Conservation (phyloP, 2,797 vertebrate species). For the Onychomys torridus region DNA sequence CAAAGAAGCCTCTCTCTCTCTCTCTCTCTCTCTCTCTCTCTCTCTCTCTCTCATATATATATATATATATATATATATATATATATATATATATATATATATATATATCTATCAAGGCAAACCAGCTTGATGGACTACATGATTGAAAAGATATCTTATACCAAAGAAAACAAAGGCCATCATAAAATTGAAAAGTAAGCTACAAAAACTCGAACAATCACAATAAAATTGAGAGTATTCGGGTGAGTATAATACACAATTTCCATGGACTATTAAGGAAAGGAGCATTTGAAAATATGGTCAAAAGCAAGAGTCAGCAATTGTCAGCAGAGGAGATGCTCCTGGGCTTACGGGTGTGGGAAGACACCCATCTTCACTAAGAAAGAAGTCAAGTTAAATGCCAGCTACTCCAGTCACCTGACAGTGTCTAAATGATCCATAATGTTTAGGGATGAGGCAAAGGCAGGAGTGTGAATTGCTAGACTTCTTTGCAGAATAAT, state of each 20-base stretch:
- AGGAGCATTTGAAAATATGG: slow-evolving; percentile 30
- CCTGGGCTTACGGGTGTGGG: background rate
- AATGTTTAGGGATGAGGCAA: background rate
- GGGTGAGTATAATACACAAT: background rate
- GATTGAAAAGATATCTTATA: background rate
- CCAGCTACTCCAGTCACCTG: background rate
- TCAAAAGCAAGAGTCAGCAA: background rate
- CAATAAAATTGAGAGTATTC: background rate
- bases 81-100: too few species aligned
- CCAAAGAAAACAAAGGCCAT: slow-evolving; percentile 49
- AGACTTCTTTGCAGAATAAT: background rate
- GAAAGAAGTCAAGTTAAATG: slow-evolving; percentile 31
- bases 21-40: too few species aligned
- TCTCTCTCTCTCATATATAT: too few species aligned
- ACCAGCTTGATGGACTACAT: background rate
- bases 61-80: too few species aligned
- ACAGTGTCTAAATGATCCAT: background rate
- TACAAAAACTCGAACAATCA: slow-evolving; percentile 7
- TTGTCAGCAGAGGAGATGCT: background rate
- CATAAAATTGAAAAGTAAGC: slow-evolving; percentile 2
- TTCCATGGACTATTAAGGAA: background rate
- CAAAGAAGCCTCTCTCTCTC: background rate
- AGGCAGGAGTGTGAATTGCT: background rate
- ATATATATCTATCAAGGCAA: background rate
- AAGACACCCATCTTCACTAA: slow-evolving; percentile 6